These are phyloP conservation scores for Candoia aspera DNA, from an alignment of 2,113 vertebrate genomes.

Conservation along the genomic window DNA sequence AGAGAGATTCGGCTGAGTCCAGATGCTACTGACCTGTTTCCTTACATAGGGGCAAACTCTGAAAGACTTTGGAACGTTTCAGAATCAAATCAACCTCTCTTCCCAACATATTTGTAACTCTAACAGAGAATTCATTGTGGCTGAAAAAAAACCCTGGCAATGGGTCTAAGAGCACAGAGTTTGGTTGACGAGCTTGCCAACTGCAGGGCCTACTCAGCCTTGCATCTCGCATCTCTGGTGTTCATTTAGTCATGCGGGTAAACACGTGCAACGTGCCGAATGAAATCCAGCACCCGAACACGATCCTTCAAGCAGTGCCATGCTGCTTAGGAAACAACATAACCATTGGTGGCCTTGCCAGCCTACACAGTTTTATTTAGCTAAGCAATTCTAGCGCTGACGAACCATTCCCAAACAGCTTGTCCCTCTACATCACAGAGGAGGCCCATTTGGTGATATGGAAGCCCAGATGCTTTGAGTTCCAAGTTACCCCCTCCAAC, in stretches of 20 bases:
- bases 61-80: background rate
- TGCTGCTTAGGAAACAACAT: constrained; percentile 10
- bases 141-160: background rate
- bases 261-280: background rate
- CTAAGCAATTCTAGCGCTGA: constrained; percentile 6
- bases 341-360: background rate
- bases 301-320: background rate
- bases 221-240: background rate
- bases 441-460: background rate
- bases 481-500: background rate
- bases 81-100: background rate
- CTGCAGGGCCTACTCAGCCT: background rate
- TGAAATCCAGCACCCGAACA: background rate
- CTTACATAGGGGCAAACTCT: background rate
- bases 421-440: constrained; percentile 6
- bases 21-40: background rate
- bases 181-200: background rate
- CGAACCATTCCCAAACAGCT: constrained; percentile 31
- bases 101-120: background rate
- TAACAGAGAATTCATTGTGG: background rate
- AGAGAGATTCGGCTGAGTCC: background rate
- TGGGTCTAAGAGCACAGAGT: background rate
- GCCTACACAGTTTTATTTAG: background rate
- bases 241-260: constrained; percentile 22
- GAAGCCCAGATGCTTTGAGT: constrained; percentile 17